These are phyloP conservation scores for Ophion ventricosus DNA, from an alignment of 2,888 invertebrate species.

Conservation along the genomic window DNA sequence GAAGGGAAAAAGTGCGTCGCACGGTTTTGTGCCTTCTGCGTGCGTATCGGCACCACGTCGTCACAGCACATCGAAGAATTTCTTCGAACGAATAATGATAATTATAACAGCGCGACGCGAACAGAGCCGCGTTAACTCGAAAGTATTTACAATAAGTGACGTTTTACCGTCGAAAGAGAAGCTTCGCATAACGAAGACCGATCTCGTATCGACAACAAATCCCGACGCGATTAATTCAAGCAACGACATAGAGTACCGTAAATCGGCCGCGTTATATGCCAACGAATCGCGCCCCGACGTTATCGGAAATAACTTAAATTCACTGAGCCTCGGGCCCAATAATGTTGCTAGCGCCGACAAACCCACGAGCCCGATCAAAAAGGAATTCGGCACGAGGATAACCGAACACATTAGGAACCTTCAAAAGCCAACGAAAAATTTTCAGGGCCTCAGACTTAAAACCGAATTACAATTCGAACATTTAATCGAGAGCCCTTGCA, in stretches of 20 bases:
- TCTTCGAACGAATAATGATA: conserved; percentile 69
- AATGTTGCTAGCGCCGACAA: conserved; percentile 39
- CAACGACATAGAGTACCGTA: conserved; percentile 81
- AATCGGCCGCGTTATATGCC: conserved; percentile 67
- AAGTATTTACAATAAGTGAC: conserved; percentile 76
- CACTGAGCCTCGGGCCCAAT: conserved; percentile 7
- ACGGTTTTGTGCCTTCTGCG: conserved; percentile 40
- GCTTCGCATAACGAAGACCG: conserved; percentile 86
- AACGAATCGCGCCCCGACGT: conserved; percentile 42
- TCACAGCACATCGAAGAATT: conserved; percentile 59
- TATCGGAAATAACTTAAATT: conserved; percentile 3
- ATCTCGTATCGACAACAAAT: conserved; percentile 88
- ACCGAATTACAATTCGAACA: conserved; percentile 76
- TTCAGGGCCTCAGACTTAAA: conserved; percentile 76
- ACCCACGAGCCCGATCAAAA: conserved; percentile 66
- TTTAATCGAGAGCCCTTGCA: conserved; percentile 74
- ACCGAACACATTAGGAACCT: conserved; percentile 76
- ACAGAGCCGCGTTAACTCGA: conserved; percentile 53
- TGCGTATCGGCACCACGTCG: conserved; percentile 50
- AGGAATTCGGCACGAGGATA: conserved; percentile 74
- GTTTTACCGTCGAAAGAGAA: conserved; percentile 75
- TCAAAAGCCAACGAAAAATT: conserved; percentile 76
- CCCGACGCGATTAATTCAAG: conserved; percentile 83
- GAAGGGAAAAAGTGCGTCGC: conserved; percentile 69
- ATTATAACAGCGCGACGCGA: conserved; percentile 61